Evolutionary conservation across 2,888 invertebrate genomes (phyloP).

Genomic region (Agrotis clavis): DNA sequence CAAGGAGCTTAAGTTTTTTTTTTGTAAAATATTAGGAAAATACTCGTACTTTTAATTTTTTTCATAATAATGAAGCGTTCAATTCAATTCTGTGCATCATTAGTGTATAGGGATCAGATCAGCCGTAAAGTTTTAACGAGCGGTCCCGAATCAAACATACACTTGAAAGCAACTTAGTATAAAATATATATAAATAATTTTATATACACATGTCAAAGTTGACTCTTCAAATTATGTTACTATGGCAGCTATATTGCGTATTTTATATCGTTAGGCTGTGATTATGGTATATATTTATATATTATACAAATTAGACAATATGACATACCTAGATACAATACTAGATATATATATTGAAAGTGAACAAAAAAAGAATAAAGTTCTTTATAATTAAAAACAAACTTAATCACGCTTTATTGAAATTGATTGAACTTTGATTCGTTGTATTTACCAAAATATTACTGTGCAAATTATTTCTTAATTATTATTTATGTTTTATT

Average conservation of each 20-base stretch:
- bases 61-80: slow-evolving; percentile 31
- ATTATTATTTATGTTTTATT: too few species aligned
- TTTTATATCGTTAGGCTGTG: background rate
- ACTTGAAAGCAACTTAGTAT: background rate
- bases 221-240: slow-evolving; percentile 14
- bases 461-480: too few species aligned
- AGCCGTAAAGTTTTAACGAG: slow-evolving; percentile 61
- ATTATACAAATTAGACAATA: too few species aligned
- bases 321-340: too few species aligned
- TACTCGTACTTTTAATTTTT: slow-evolving; percentile 3
- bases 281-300: too few species aligned
- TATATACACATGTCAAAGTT: slow-evolving; percentile 10
- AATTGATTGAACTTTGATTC: slow-evolving; percentile 1
- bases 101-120: slow-evolving; percentile 54
- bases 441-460: too few species aligned
- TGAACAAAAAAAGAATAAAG: background rate
- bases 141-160: slow-evolving; percentile 25
- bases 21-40: slow-evolving; percentile 11
- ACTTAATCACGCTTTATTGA: background rate
- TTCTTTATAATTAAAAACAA: background rate
- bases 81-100: slow-evolving; percentile 49
- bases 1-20: slow-evolving; percentile 17
- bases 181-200: background rate
- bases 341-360: too few species aligned
- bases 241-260: background rate